A percentile compares a stretch with the other conserved stretches of the same genome.
Evolutionary conservation across 2,888 invertebrate species (phyloP).

Genomic region (Eudasyphora cyanicolor): DNA sequence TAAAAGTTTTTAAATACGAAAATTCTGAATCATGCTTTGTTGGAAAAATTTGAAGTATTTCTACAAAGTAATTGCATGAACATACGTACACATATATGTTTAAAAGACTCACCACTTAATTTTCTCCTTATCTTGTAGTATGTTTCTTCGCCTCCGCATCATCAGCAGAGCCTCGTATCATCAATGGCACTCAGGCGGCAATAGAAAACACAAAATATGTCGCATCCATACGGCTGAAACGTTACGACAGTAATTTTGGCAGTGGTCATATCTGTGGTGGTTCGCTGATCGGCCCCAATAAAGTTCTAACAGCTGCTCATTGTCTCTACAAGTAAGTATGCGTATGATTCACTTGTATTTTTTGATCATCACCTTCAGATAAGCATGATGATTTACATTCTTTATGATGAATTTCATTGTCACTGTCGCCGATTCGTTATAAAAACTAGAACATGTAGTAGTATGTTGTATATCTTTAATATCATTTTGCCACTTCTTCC

Average conservation of each 20-base stretch:
- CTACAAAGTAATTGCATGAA: too few species aligned
- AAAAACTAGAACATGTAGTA: not conserved
- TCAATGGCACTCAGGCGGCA: slow-evolving; percentile 73
- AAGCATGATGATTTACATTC: too few species aligned
- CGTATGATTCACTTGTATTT: not conserved
- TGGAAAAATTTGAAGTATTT: not conserved
- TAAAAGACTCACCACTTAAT: too few species aligned
- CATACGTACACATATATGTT: too few species aligned
- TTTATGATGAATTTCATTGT: too few species aligned
- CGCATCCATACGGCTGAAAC: slow-evolving; percentile 75
- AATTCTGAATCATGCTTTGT: slow-evolving; percentile 24
- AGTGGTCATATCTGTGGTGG: slow-evolving; percentile 77
- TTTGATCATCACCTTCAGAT: not conserved
- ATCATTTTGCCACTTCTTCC: not conserved
- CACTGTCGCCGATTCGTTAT: too few species aligned
- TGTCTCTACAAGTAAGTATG: slow-evolving; percentile 76
- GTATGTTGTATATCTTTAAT: not conserved
- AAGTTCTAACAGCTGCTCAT: slow-evolving; percentile 77
- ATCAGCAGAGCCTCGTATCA: slow-evolving; percentile 70
- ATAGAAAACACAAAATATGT: slow-evolving; percentile 70
- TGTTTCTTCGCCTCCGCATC: slow-evolving; percentile 1
- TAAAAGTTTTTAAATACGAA: not conserved
- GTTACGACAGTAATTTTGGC: slow-evolving; percentile 73
- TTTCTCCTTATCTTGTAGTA: slow-evolving; percentile 30
- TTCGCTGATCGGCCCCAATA: slow-evolving; percentile 73